phyloP scores from a whole-genome alignment of 2,888 invertebrate species.

The Watsonalla binaria region DNA sequence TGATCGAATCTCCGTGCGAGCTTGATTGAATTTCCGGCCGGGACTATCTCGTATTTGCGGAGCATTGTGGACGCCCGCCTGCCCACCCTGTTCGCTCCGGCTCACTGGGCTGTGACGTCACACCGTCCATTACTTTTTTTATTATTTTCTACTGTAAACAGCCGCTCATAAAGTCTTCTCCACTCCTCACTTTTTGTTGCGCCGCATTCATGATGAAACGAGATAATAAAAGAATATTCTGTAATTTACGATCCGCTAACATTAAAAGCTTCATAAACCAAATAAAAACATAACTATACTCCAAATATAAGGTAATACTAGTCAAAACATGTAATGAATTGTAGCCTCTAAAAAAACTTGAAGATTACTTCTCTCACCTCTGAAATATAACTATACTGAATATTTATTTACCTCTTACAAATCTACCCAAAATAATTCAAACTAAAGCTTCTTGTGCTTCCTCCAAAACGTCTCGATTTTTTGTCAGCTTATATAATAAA shows the following conservation, averaged over 20 bases:
- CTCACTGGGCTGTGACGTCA: constrained; percentile 73
- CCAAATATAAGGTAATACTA: no score
- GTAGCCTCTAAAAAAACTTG: no score
- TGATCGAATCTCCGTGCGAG: constrained; percentile 71
- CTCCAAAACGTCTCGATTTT: no score
- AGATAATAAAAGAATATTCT: constrained; percentile 16
- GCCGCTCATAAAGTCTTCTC: constrained; percentile 62
- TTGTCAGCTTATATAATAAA: constrained; percentile 2
- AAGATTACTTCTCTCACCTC: no score
- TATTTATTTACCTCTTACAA: no score
- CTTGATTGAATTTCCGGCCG: constrained; percentile 74
- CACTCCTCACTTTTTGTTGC: constrained; percentile 42
- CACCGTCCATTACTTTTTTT: constrained; percentile 59
- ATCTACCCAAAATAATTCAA: no score
- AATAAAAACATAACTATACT: no score
- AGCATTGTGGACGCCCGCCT: constrained; percentile 52
- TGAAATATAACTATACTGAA: no score
- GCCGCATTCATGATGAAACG: constrained; percentile 31
- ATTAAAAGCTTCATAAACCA: background rate
- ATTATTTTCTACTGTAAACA: constrained; percentile 64
- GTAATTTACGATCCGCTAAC: constrained; percentile 1
- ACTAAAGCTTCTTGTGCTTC: no score
- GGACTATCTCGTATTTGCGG: constrained; percentile 68
- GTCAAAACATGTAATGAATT: no score
- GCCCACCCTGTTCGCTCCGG: constrained; percentile 46